A percentile compares a stretch with the other conserved stretches of the same genome.
These are phyloP conservation scores for Phalera bucephala DNA, from an alignment of 2,888 invertebrate species.

Conservation along the genomic window DNA sequence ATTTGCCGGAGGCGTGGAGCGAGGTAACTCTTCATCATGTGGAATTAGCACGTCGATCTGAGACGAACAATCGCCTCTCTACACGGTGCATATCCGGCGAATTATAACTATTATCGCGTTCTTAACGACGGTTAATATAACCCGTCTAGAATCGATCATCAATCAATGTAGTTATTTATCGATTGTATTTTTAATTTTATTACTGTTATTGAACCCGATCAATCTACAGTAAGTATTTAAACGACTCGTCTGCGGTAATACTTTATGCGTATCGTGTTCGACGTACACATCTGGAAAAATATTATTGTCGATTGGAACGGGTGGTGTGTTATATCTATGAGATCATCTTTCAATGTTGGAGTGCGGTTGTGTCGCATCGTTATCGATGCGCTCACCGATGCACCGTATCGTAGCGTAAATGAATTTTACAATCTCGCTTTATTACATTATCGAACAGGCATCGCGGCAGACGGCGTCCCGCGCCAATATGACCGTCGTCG, in stretches of 20 bases:
- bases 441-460: constrained; percentile 54
- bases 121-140: constrained; percentile 19
- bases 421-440: constrained; percentile 58
- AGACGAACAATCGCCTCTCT: constrained; percentile 1
- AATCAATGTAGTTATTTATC: constrained; percentile 50
- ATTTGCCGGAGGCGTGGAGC: constrained; percentile 31
- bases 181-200: constrained; percentile 49
- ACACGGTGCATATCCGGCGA: constrained; percentile 9
- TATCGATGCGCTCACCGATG: constrained; percentile 56
- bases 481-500: constrained; percentile 48
- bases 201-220: constrained; percentile 33
- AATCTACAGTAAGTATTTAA: constrained; percentile 27
- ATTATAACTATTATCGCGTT: constrained; percentile 35
- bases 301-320: constrained; percentile 9
- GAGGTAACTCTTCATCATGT: constrained; percentile 38
- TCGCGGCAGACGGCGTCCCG: constrained; percentile 40
- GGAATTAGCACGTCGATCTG: constrained; percentile 18
- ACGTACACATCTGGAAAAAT: constrained; percentile 23
- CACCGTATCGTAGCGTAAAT: constrained; percentile 51
- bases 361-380: constrained; percentile 40
- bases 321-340: constrained; percentile 20
- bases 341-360: constrained; percentile 25
- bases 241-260: not conserved
- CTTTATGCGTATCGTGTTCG: not conserved
- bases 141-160: constrained; percentile 40